A percentile compares a stretch with the other conserved stretches of the same genome.
Conservation (phyloP, 2,113 vertebrate genomes). For the Limnothrissa miodon region DNA sequence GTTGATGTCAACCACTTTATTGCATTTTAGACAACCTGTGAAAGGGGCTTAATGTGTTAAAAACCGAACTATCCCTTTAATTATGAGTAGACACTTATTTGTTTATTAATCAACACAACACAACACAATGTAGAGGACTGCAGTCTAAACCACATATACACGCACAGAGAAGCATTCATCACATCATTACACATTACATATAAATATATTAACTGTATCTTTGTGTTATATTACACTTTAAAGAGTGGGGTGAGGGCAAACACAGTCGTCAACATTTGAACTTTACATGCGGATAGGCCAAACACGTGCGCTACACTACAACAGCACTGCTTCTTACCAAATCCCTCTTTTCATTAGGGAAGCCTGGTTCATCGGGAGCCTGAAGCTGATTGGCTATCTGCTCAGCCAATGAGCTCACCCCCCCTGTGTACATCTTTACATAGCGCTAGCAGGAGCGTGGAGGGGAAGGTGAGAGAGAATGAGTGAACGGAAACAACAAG, state of each 20-base stretch:
- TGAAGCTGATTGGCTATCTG: conserved; percentile 97
- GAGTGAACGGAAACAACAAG: conserved; percentile 9
- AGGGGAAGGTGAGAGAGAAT: background rate
- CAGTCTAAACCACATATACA: background rate
- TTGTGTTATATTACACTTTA: too few species aligned
- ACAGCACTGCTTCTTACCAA: conserved; percentile 80
- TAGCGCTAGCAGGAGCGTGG: conserved; percentile 78
- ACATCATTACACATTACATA: too few species aligned
- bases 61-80: too few species aligned
- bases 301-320: conserved; percentile 28
- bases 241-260: background rate
- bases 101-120: background rate
- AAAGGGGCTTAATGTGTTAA: too few species aligned
- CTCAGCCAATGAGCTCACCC: conserved; percentile 93
- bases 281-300: background rate
- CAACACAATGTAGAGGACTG: background rate
- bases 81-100: background rate
- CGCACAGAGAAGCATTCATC: background rate
- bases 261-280: too few species aligned
- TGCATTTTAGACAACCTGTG: too few species aligned
- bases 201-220: too few species aligned
- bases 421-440: conserved; percentile 96
- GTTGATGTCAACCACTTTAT: too few species aligned
- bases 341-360: conserved; percentile 88
- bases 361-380: conserved; percentile 83